Evolutionary conservation across 1,140 invertebrate species (phyloP).

Genomic region (Pseudomyrmex flavicornis): DNA sequence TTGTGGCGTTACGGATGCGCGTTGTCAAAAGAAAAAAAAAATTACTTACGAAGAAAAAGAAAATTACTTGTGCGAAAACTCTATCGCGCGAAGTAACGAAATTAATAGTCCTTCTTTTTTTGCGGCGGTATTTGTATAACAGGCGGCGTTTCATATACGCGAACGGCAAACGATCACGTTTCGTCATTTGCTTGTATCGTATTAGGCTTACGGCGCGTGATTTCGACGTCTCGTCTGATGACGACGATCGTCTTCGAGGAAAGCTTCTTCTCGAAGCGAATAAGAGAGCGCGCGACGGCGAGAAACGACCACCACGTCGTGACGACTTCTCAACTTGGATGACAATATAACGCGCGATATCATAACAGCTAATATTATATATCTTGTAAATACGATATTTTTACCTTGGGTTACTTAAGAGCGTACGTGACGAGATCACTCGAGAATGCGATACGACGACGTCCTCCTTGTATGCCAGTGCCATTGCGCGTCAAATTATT

Average conservation of each 20-base stretch:
- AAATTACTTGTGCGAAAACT: neutral
- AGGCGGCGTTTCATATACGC: slow-evolving; percentile 5
- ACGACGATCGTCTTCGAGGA: slow-evolving; percentile 35
- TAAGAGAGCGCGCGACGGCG: slow-evolving; percentile 1
- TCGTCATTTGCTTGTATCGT: slow-evolving; percentile 1
- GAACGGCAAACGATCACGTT: neutral
- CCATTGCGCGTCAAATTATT: slow-evolving; percentile 50
- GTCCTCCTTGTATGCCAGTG: slow-evolving; percentile 46
- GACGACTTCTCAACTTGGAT: slow-evolving; percentile 48
- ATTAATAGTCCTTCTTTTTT: slow-evolving; percentile 23
- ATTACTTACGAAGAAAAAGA: neutral
- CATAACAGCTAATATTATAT: slow-evolving; percentile 56
- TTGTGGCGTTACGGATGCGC: neutral
- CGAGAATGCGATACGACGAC: slow-evolving; percentile 32
- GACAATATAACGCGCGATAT: slow-evolving; percentile 63
- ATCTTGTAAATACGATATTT: slow-evolving; percentile 66
- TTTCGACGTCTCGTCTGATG: slow-evolving; percentile 24
- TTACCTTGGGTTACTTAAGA: slow-evolving; percentile 61
- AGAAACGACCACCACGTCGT: slow-evolving; percentile 24
- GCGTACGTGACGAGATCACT: slow-evolving; percentile 30
- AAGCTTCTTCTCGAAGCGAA: slow-evolving; percentile 15
- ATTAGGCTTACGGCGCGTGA: slow-evolving; percentile 20
- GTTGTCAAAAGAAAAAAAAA: neutral
- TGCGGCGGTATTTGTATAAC: slow-evolving; percentile 6
- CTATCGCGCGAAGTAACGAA: neutral